These are phyloP conservation scores for Elanus axillaris DNA, from an alignment of 2,113 vertebrate species.

Conservation along the genomic window DNA sequence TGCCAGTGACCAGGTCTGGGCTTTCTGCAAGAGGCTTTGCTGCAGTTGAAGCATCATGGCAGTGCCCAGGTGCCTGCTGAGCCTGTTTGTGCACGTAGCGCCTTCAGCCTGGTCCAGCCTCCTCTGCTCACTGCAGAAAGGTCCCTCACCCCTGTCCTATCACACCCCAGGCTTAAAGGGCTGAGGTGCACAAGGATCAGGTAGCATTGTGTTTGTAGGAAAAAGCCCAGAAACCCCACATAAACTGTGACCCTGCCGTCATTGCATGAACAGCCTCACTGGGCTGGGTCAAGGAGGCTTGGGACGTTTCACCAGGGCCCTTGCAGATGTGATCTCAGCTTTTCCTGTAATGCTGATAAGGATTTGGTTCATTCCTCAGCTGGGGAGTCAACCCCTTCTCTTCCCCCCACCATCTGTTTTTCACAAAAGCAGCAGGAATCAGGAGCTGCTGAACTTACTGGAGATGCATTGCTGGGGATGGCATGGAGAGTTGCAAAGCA, in stretches of 20 bases:
- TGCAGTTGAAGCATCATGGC: background rate
- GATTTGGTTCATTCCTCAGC: background rate
- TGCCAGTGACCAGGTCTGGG: background rate
- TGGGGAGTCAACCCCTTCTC: fast-evolving
- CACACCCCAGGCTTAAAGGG: background rate
- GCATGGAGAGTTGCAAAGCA: background rate
- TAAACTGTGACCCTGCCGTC: background rate
- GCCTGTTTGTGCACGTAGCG: background rate
- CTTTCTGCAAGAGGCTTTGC: background rate
- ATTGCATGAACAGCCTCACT: background rate
- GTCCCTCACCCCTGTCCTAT: background rate
- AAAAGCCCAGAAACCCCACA: background rate
- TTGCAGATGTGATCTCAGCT: background rate
- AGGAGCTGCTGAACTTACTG: background rate
- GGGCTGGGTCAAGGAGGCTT: background rate
- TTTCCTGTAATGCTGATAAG: background rate
- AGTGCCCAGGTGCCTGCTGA: background rate
- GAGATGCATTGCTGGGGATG: background rate
- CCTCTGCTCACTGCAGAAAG: background rate
- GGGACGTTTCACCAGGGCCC: background rate
- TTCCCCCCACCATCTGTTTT: background rate
- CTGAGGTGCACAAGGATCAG: background rate
- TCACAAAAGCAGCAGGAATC: background rate
- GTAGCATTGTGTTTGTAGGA: background rate
- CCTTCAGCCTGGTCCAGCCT: background rate